Base-by-base conservation (phyloP, 53 echinoderm and acorn worm species). In the Holothuria leucospilota region DNA sequence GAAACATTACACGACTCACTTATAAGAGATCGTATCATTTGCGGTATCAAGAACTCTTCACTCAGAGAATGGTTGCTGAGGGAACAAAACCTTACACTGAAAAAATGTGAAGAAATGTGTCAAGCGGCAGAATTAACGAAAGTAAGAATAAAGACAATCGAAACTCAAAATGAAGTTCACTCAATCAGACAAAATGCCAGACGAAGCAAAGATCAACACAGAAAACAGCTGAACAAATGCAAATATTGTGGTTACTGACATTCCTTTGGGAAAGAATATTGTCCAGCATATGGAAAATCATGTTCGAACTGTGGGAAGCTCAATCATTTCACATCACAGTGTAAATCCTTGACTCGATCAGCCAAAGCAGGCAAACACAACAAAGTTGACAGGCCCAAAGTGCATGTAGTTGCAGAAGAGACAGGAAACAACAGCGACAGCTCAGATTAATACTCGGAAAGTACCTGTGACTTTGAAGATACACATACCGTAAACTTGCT, bases 211-310 rank as follows among this genome's bases (percentile, higher is more conserved):
- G 60, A 26, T 52, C 29, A 24, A 20, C 85, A 56, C 6, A 85
- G 46, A 6, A 64, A 49, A 40, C 26, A 39, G 58, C 42, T 30
- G 24, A 39, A 46, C 23, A 72, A 73, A 74, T 39, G 75, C 74
- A 62, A 6, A 23, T 91, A 86, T 24, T 91, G 91, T 91, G 87
- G 87, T 13, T 49, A 61, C 6, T 39, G 46, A 29, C 91, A 87
- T 34, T 26, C 42, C 49, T 63, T 81, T 24, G 74, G 41, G 13
- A 86, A 87, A 62, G 73, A 90, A 42, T 0, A 82, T 13, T 90
- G 91, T 61, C 91, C 83, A 51, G 82, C 91, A n/a, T 87, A 75
- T 67, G 84, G 84, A 21, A 87, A 83, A 61, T 24, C 38, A 18
- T 87, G 87, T 58, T 21, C 60, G 20, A 77, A 87, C 23, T 84